Evolutionary conservation across 1,140 invertebrate species (phyloP).

Genomic region (Eumaeus atala): DNA sequence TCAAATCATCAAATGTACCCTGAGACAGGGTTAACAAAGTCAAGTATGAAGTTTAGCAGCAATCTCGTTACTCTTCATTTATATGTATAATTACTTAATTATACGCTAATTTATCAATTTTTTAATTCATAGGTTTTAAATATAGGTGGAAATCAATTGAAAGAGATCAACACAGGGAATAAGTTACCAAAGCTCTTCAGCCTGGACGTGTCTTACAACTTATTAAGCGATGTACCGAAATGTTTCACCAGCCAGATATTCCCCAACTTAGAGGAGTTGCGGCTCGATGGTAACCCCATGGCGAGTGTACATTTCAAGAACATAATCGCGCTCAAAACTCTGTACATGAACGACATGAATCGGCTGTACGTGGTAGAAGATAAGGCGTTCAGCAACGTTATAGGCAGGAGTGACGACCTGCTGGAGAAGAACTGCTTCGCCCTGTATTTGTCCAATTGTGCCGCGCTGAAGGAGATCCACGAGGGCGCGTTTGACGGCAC

Average conservation of each 20-base stretch:
- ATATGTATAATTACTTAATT: too few species aligned
- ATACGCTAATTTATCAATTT: slow-evolving; percentile 1
- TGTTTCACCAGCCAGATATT: slow-evolving; percentile 48
- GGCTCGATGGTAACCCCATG: slow-evolving; percentile 65
- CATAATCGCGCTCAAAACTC: slow-evolving; percentile 50
- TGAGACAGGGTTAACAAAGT: not conserved
- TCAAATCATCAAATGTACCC: too few species aligned
- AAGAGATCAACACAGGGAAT: slow-evolving; percentile 47
- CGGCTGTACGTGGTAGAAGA: slow-evolving; percentile 46
- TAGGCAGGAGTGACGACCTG: slow-evolving; percentile 38
- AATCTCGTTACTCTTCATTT: too few species aligned
- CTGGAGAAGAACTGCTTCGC: slow-evolving; percentile 48
- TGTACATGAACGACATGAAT: slow-evolving; percentile 60
- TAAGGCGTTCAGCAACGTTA: slow-evolving; percentile 61
- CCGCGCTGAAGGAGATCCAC: slow-evolving; percentile 42
- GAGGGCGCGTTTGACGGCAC: slow-evolving; percentile 60
- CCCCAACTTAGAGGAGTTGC: slow-evolving; percentile 56
- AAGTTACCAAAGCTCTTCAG: slow-evolving; percentile 52
- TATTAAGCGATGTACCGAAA: slow-evolving; percentile 51
- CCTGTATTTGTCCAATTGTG: slow-evolving; percentile 57
- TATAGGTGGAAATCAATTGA: slow-evolving; percentile 61
- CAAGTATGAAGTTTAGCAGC: too few species aligned
- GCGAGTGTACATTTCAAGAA: slow-evolving; percentile 63
- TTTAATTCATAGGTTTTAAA: slow-evolving; percentile 53
- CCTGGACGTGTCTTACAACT: slow-evolving; percentile 64